phyloP scores from a whole-genome alignment of 2,113 vertebrate species.

The Sinocyclocheilus rhinocerous region DNA sequence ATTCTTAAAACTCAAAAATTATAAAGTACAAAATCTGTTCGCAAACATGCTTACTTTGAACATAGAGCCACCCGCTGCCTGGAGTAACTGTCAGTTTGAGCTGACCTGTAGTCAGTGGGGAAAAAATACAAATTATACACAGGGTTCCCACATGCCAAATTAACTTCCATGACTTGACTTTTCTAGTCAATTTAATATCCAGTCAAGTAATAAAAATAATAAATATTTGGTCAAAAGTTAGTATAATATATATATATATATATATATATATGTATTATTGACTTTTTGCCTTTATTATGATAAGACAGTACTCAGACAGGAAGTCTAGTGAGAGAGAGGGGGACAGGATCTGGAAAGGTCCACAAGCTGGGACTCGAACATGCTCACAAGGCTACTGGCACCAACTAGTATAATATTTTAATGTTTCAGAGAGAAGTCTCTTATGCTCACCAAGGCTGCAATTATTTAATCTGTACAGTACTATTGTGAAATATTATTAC shows the following conservation, averaged over 20 bases:
- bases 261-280: no score
- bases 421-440: no score
- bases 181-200: neutral
- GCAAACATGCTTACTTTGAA: slow-evolving; percentile 55
- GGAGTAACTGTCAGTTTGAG: slow-evolving; percentile 59
- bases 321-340: neutral
- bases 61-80: slow-evolving; percentile 41
- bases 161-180: neutral
- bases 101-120: slow-evolving; percentile 53
- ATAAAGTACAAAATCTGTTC: neutral
- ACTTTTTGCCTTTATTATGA: neutral
- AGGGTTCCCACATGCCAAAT: neutral
- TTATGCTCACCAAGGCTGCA: no score
- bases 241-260: no score
- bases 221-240: neutral
- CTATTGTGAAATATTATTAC: neutral
- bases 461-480: neutral
- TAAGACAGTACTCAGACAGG: neutral
- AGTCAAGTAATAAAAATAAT: neutral
- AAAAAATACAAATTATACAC: neutral
- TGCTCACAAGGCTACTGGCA: no score
- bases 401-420: no score
- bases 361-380: neutral
- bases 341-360: neutral
- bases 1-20: neutral